Evolutionary conservation across 2,888 invertebrate genomes (phyloP).

Genomic region (Drosophila lacicola): DNA sequence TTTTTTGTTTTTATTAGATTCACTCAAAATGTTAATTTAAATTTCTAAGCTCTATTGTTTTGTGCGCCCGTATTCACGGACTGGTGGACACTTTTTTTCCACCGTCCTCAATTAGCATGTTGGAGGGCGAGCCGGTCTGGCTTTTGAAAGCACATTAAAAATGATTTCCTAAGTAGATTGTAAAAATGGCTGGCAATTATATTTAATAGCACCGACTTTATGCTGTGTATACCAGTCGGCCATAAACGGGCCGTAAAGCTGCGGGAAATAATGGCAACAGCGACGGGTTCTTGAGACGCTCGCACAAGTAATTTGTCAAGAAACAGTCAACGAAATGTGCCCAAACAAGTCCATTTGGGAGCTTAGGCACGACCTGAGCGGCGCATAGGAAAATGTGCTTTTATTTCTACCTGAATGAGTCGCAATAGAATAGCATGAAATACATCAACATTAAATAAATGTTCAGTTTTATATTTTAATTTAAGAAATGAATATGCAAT

Average conservation of each 20-base stretch:
- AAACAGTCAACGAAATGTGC: conserved; percentile 27
- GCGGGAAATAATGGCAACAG: conserved; percentile 24
- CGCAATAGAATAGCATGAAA: not conserved
- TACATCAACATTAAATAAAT: not conserved
- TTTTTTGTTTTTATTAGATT: conserved; percentile 61
- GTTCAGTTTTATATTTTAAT: not conserved
- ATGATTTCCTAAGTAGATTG: conserved; percentile 78
- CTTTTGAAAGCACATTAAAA: conserved; percentile 66
- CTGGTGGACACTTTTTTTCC: conserved; percentile 28
- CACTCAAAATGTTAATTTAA: conserved; percentile 73
- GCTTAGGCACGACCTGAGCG: not conserved
- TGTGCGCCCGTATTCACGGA: conserved; percentile 11
- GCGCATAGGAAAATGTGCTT: conserved; percentile 3
- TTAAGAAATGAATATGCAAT: not conserved
- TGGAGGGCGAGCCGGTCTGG: not conserved
- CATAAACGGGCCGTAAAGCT: conserved; percentile 55
- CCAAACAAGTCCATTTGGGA: conserved; percentile 9
- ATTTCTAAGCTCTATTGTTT: conserved; percentile 71
- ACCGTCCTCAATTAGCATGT: conserved; percentile 65
- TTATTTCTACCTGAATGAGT: conserved; percentile 11
- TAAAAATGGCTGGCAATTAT: conserved; percentile 76
- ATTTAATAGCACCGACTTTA: conserved; percentile 69
- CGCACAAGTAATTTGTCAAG: conserved; percentile 58
- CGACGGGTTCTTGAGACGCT: conserved; percentile 23
- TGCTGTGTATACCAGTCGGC: conserved; percentile 51